Evolutionary conservation across 2,888 invertebrate genomes (phyloP), one percentile per base, ranked within the genome.

Genomic region (Prenolepis imparis): DNA sequence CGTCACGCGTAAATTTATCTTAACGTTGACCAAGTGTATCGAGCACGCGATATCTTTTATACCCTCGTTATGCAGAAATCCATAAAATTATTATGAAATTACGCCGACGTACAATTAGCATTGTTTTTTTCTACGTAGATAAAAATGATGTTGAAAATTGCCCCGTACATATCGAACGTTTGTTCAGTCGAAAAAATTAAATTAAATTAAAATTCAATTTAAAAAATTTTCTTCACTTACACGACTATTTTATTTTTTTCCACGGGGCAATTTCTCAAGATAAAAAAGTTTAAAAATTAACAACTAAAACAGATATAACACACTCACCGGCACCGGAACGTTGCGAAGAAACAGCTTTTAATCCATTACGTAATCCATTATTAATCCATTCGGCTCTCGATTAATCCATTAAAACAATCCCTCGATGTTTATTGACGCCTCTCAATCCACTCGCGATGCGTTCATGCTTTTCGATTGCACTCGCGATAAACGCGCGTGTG

Each of bases 1-100:
- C 70, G 32, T 78, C 41, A 32, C 41, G 44, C 18, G 70, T 48
- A 78, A 78, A 70, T 78, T 44, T 59, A 78, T 70, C 32, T 68
- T 18, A 70, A 70, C 57, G 70, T 70, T 57, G 78, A 78, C 59
- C 70, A 78, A 70, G 41, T 41, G 41, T 11, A n/a, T 9, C 24
- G 59, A 52, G 8, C 41, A n/a, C 28, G 55, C 57, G 32, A 12
- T 18, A 24, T 67, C 32, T 18, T 44, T 59, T 44, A 12, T 9
- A 32, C 11, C 1, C 12, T 18, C 4, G 41, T 6, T 18, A 8
- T 3, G 24, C 12, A 9, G 36, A 75, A 52, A 61, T 63, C 32
- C 0, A 12, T 32, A 15, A 18, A 57, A 57, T 68, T 52, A 5
- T 32, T 11, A 28, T 8, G 18, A 36, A 8, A 52, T 39, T n/a